These are phyloP conservation scores for Caretta caretta DNA, from an alignment of 2,113 vertebrate species.

Conservation along the genomic window DNA sequence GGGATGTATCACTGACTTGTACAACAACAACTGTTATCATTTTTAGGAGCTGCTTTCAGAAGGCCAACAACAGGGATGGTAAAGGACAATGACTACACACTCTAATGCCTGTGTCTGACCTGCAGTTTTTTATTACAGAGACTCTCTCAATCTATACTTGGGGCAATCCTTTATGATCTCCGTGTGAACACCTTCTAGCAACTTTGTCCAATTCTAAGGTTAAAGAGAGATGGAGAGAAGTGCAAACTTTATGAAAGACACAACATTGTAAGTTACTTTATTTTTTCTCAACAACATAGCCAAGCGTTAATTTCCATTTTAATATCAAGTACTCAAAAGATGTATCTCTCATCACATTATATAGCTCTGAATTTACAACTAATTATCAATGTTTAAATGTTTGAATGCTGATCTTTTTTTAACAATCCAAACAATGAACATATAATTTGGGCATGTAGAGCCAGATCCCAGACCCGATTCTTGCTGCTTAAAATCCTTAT, in stretches of 20 bases:
- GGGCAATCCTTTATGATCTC: constrained; percentile 16
- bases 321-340: neutral
- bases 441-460: neutral
- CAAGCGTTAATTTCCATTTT: neutral
- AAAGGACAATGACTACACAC: constrained; percentile 2
- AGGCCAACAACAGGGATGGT: neutral
- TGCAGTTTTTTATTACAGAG: neutral
- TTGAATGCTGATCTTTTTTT: neutral
- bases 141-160: neutral
- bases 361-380: neutral
- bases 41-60: constrained; percentile 35
- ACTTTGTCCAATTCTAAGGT: neutral
- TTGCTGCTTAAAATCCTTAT: neutral
- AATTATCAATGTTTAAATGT: neutral
- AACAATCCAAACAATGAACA: neutral
- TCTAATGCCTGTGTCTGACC: neutral
- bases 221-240: neutral
- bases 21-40: neutral
- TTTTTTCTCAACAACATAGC: neutral
- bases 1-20: constrained; percentile 37
- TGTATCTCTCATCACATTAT: neutral
- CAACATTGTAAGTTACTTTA: neutral
- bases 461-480: neutral
- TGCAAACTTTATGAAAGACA: neutral
- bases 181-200: neutral